Percentiles rank a stretch among this genome's conserved stretches.
Conservation (phyloP, 2,113 vertebrate genomes). For the Isichthys henryi region DNA sequence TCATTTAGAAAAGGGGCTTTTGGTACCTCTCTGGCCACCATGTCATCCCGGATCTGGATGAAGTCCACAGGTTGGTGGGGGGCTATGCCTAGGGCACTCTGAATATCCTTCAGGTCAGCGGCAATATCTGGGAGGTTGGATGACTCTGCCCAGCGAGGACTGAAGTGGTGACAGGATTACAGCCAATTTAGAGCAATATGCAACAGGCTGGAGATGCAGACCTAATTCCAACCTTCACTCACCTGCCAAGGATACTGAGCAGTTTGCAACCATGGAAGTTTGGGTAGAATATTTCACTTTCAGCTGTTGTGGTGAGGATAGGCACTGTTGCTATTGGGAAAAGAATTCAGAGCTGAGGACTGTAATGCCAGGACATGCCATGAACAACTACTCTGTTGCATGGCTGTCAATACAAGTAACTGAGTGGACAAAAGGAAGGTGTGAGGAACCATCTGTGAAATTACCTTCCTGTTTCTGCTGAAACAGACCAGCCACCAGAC, state of each 20-base stretch:
- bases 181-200: constrained; percentile 19
- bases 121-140: constrained; percentile 67
- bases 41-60: constrained; percentile 78
- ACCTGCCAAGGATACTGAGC: constrained; percentile 69
- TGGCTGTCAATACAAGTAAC: neutral
- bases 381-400: neutral
- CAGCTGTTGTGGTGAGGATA: constrained; percentile 71
- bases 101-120: constrained; percentile 75
- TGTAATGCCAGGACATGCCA: neutral
- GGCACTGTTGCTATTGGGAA: constrained; percentile 58
- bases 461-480: constrained; percentile 79
- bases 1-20: neutral
- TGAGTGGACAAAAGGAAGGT: neutral
- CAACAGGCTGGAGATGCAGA: constrained; percentile 34
- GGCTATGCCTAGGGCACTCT: constrained; percentile 64
- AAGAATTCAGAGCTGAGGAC: neutral
- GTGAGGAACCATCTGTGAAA: neutral
- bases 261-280: constrained; percentile 73
- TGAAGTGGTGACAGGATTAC: constrained; percentile 45
- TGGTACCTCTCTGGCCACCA: constrained; percentile 84
- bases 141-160: constrained; percentile 57
- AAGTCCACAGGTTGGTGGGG: constrained; percentile 68
- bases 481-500: constrained; percentile 85
- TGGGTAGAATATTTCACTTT: constrained; percentile 85
- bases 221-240: constrained; percentile 24